Percentiles rank a stretch among this genome's conserved stretches.
Conservation (phyloP, 2,113 vertebrate genomes). For the Lynx canadensis region DNA sequence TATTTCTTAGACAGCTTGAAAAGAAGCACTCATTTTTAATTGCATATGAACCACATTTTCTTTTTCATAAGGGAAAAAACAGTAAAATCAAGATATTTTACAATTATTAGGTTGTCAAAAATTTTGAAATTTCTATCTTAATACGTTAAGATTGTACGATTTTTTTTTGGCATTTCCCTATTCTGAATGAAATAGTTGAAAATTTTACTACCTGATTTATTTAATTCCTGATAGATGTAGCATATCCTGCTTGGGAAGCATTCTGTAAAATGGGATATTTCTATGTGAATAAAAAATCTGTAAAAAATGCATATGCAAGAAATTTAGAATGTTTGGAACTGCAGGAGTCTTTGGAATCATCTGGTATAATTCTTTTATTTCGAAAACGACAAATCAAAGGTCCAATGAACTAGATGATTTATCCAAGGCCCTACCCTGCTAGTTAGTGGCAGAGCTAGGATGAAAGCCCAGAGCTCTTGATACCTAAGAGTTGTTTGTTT, state of each 20-base stretch:
- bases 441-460: not conserved
- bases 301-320: not conserved
- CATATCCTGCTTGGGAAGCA: not conserved
- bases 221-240: not conserved
- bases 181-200: not conserved
- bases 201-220: not conserved
- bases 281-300: not conserved
- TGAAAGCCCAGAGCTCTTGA: not conserved
- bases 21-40: not conserved
- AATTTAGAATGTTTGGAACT: not conserved
- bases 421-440: not conserved
- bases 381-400: not conserved
- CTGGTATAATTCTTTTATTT: not conserved
- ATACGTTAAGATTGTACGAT: not conserved
- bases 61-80: not conserved
- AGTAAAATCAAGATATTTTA: constrained; percentile 26
- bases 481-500: not conserved
- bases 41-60: not conserved
- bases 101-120: not conserved
- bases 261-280: not conserved
- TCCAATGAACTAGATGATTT: not conserved
- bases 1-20: not conserved
- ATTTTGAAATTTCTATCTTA: not conserved
- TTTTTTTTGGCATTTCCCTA: not conserved
- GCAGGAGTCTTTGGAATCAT: not conserved